Conservation (phyloP, 35 echinoderm and acorn worm species). For the Apostichopus californicus region DNA sequence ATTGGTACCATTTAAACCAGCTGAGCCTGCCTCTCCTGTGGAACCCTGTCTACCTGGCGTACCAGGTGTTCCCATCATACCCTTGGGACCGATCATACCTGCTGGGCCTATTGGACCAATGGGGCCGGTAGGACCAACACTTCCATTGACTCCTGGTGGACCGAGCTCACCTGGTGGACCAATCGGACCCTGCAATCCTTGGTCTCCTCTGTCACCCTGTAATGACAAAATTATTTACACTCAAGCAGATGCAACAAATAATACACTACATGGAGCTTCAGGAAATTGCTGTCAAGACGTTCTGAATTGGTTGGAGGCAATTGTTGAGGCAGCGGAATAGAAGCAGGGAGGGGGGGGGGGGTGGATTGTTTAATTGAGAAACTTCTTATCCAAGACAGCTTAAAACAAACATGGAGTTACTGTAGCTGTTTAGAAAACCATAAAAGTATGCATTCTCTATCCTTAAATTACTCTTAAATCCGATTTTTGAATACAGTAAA, state of each 20-base stretch:
- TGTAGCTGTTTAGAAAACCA: too few relatives aligned
- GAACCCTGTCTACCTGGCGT: neutral
- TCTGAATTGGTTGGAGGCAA: too few relatives aligned
- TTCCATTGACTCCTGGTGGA: neutral
- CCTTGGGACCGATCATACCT: neutral
- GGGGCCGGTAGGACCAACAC: neutral
- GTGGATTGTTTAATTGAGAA: too few relatives aligned
- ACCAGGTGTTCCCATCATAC: neutral
- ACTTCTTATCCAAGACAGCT: too few relatives aligned
- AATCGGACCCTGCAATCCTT: neutral
- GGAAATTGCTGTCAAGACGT: too few relatives aligned
- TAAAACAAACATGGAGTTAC: too few relatives aligned
- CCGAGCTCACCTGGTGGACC: slow-evolving; percentile 8
- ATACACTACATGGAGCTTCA: neutral
- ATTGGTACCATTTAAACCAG: slow-evolving; percentile 1
- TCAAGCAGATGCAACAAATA: neutral
- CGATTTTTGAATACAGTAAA: too few relatives aligned
- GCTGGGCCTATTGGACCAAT: neutral
- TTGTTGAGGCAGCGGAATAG: too few relatives aligned
- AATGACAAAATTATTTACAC: neutral
- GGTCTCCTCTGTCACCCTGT: slow-evolving; percentile 7
- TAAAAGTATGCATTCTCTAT: too few relatives aligned
- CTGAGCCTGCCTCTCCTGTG: neutral
- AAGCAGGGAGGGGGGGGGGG: neutral
- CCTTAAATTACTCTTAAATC: too few relatives aligned